Percentiles rank a stretch among this genome's conserved stretches.
phyloP scores from a whole-genome alignment of 2,888 invertebrate species.

The Entomobrya proxima region DNA sequence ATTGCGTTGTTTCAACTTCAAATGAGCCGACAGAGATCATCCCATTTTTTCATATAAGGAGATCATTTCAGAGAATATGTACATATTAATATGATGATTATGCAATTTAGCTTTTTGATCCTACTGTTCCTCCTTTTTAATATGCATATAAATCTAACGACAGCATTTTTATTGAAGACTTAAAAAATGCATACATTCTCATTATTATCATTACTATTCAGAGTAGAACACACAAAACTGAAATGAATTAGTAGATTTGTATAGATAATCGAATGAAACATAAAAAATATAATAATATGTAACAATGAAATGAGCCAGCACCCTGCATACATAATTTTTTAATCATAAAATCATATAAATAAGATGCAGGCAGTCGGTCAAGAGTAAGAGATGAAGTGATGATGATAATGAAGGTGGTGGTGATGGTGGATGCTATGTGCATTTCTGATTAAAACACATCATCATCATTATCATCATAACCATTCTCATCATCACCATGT shows the following conservation, averaged over 20 bases:
- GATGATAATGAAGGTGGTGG: not conserved
- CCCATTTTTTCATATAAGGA: slow-evolving; percentile 66
- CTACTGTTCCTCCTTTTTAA: slow-evolving; percentile 50
- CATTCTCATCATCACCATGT: not conserved
- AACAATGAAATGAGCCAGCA: slow-evolving; percentile 14
- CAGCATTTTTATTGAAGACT: slow-evolving; percentile 23
- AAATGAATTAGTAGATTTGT: not conserved
- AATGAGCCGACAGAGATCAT: slow-evolving; percentile 66
- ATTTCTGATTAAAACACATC: slow-evolving; percentile 6
- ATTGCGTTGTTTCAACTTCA: slow-evolving; percentile 49
- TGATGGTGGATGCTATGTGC: slow-evolving; percentile 6
- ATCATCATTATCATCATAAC: slow-evolving; percentile 17
- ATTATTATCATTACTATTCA: not conserved
- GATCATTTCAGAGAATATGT: slow-evolving; percentile 50
- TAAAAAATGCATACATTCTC: slow-evolving; percentile 23
- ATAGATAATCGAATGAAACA: not conserved
- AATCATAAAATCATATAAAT: not conserved
- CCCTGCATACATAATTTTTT: slow-evolving; percentile 23
- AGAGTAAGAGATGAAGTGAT: slow-evolving; percentile 6
- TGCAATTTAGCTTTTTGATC: slow-evolving; percentile 55
- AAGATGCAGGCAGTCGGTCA: not conserved
- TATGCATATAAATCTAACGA: slow-evolving; percentile 19
- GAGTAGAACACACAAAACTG: not conserved
- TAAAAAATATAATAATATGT: slow-evolving; percentile 18
- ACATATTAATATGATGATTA: slow-evolving; percentile 49